Base-by-base conservation (phyloP, 1,140 invertebrate species). In the Pseudomyrmex dendroicus region DNA sequence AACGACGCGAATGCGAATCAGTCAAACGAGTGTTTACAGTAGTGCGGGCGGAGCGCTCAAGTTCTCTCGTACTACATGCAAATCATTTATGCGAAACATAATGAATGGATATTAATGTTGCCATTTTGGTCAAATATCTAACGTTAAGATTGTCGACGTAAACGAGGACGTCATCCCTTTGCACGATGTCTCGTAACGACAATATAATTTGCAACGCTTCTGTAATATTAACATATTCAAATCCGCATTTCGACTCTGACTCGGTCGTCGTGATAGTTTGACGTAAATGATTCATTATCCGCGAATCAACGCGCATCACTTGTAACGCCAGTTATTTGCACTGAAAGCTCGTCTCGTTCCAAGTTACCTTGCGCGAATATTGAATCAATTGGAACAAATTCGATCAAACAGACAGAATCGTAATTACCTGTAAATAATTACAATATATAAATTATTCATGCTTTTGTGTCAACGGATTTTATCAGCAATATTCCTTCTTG, bases 381-480 rank as follows among this genome's bases (percentile, higher is more conserved):
- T 25, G 70, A 80, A 80, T 80, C 59, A 80, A 80, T 70, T 70
- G 64, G 72, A 72, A 80, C 76, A 50, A 48, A 80, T 70, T 80
- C 56, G 66, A 70, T 80, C 15, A 15, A 22, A 46, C 10, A 1
- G 15, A 2, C 8, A 70, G 54, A n/a, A 70, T 72, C 46, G 22
- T 70, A 70, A 78, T 70, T 48, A 54, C 44, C 50, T 72, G 20
- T 70, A 22, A 80, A 80, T 59, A 44, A 61, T 80, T 72, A 35
- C 54, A 5, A 35, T 35, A 20, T 72, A 70, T 70, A 35, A 59
- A 72, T 80, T 59, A 61, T 70, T 80, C 20, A 48, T 48, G 20
- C 35, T 13, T 56, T 20, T 12, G 20, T 13, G 5, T 22, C 7
- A 2, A 25, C 15, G 35, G 25, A 25, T 2, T 8, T 10, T 8